phyloP scores from a whole-genome alignment of 2,888 invertebrate species.

The Plutella xylostella region DNA sequence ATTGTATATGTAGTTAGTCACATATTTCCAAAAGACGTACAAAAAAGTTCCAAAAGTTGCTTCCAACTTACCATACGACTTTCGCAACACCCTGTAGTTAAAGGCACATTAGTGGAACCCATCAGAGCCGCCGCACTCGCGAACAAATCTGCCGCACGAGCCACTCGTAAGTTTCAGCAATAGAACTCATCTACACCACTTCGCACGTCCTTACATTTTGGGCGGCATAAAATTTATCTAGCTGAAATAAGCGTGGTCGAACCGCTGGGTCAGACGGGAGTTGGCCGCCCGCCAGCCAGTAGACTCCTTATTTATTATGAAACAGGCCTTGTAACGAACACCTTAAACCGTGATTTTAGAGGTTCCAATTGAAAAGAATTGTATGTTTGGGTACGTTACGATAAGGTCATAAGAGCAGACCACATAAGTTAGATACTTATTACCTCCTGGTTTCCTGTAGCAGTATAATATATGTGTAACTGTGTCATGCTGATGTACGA shows the following conservation, averaged over 20 bases:
- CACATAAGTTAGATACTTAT: no score
- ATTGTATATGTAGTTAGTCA: no score
- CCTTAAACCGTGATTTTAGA: no score
- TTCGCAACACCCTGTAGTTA: no score
- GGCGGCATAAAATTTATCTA: constrained; percentile 53
- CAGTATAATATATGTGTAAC: no score
- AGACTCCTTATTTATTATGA: constrained; percentile 14
- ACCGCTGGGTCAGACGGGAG: constrained; percentile 35
- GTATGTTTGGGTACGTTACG: background rate
- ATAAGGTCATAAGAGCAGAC: background rate
- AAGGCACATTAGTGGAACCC: no score
- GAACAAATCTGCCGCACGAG: no score
- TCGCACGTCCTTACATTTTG: constrained; percentile 47
- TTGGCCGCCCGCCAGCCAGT: constrained; percentile 44
- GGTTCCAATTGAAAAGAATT: background rate
- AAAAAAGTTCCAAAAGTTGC: no score
- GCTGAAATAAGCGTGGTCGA: constrained; percentile 50
- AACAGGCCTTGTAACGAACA: background rate
- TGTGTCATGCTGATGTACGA: no score
- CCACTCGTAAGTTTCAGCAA: constrained; percentile 8
- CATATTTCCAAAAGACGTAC: background rate
- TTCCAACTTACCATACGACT: no score
- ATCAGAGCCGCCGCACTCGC: no score
- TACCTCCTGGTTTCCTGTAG: no score
- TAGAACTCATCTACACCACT: constrained; percentile 23